Evolutionary conservation across 2,888 invertebrate genomes (phyloP).

Genomic region (Chironomus tentans): DNA sequence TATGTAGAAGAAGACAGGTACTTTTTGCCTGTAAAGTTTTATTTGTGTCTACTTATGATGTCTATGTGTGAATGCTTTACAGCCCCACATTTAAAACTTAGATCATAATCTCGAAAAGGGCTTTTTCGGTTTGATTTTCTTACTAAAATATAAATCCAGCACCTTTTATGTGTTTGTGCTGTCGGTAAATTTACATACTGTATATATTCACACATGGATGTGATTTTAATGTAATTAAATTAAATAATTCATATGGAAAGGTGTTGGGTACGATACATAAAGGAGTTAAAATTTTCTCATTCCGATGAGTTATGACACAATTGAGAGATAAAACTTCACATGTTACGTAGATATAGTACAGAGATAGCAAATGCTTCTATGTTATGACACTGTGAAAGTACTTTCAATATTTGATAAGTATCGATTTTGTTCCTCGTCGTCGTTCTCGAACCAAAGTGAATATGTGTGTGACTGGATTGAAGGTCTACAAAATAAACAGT

Average conservation of each 20-base stretch:
- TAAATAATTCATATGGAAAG: slow-evolving; percentile 24
- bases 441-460: neutral
- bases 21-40: neutral
- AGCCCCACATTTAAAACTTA: neutral
- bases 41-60: neutral
- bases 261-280: neutral
- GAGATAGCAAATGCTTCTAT: neutral
- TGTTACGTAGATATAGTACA: neutral
- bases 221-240: slow-evolving; percentile 26
- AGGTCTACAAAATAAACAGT: neutral
- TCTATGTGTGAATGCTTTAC: neutral
- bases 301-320: slow-evolving; percentile 18
- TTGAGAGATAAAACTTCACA: neutral
- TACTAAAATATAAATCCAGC: too few relatives aligned
- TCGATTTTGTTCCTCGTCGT: neutral
- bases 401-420: slow-evolving; percentile 21
- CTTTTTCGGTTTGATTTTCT: too few relatives aligned
- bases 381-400: neutral
- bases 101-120: neutral
- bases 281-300: neutral
- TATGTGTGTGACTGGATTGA: neutral
- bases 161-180: neutral
- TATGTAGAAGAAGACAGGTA: neutral
- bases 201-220: neutral
- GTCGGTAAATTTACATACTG: neutral